Evolutionary conservation across 2,113 vertebrate genomes (phyloP).

Genomic region (Nerophis lumbriciformis): DNA sequence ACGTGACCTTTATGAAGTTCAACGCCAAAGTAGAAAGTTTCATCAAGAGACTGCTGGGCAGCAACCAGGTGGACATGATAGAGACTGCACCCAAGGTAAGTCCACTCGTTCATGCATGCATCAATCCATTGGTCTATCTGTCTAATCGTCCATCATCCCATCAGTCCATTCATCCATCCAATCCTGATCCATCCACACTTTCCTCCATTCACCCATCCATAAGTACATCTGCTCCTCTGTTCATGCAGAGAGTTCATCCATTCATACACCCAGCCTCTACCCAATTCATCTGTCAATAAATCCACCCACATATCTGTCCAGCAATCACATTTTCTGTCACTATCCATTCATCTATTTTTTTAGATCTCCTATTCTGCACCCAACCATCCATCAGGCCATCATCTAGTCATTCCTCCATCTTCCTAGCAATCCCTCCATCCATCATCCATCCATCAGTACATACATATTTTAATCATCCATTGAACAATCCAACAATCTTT

Average conservation of each 20-base stretch:
- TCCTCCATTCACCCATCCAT: too few relatives aligned
- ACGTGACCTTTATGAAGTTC: constrained; percentile 97
- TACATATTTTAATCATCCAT: too few relatives aligned
- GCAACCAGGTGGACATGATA: constrained; percentile 86
- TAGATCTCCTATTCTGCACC: too few relatives aligned
- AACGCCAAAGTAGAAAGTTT: constrained; percentile 80
- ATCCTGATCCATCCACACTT: neutral
- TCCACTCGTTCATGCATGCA: neutral
- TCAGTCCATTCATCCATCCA: constrained; percentile 3
- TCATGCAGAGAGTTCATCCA: too few relatives aligned
- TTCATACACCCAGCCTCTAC: too few relatives aligned
- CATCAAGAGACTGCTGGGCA: constrained; percentile 77
- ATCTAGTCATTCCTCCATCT: neutral
- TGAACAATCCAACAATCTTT: too few relatives aligned
- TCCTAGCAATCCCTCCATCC: neutral
- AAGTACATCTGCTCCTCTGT: too few relatives aligned
- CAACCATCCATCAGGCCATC: neutral
- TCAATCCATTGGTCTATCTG: constrained; percentile 6
- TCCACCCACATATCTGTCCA: neutral
- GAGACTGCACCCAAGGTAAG: constrained; percentile 85
- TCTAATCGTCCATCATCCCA: constrained; percentile 3
- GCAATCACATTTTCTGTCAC: neutral
- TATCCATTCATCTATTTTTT: too few relatives aligned
- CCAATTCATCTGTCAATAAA: too few relatives aligned
- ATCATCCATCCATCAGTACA: too few relatives aligned